Percentiles rank a stretch among this genome's conserved stretches.
Conservation (phyloP, 2,888 invertebrate species). For the Cinara cedri region DNA sequence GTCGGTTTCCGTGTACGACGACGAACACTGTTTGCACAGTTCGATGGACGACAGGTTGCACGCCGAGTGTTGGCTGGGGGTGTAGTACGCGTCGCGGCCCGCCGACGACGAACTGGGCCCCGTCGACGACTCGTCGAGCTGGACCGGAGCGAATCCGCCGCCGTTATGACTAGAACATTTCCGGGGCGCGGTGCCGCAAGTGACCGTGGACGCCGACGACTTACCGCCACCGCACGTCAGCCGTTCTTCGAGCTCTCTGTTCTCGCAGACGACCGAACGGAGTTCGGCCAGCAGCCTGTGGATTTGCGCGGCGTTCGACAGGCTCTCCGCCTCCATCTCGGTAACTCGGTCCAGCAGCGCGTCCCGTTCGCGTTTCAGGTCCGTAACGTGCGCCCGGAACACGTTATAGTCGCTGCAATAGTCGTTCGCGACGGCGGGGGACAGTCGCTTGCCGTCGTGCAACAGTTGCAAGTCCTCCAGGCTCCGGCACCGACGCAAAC, state of each 20-base stretch:
- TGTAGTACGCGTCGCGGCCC: constrained; percentile 36
- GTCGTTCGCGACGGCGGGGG: constrained; percentile 60
- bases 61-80: constrained; percentile 35
- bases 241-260: constrained; percentile 70
- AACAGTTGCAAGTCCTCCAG: constrained; percentile 56
- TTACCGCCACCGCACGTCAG: constrained; percentile 63
- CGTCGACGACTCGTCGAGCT: constrained; percentile 47
- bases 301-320: constrained; percentile 72
- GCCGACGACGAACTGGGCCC: constrained; percentile 51
- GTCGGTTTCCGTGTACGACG: constrained; percentile 1
- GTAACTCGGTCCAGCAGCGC: constrained; percentile 75
- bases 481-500: constrained; percentile 58
- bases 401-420: constrained; percentile 63
- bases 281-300: constrained; percentile 72
- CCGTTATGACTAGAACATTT: constrained; percentile 53
- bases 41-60: constrained; percentile 48
- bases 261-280: constrained; percentile 67
- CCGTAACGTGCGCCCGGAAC: constrained; percentile 68
- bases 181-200: neutral
- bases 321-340: constrained; percentile 78
- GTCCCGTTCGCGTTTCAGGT: constrained; percentile 76
- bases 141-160: constrained; percentile 35
- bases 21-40: constrained; percentile 45
- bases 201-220: neutral
- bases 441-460: neutral